Base-by-base conservation (phyloP, 2,797 vertebrate species). In the Eulemur rubriventer region DNA sequence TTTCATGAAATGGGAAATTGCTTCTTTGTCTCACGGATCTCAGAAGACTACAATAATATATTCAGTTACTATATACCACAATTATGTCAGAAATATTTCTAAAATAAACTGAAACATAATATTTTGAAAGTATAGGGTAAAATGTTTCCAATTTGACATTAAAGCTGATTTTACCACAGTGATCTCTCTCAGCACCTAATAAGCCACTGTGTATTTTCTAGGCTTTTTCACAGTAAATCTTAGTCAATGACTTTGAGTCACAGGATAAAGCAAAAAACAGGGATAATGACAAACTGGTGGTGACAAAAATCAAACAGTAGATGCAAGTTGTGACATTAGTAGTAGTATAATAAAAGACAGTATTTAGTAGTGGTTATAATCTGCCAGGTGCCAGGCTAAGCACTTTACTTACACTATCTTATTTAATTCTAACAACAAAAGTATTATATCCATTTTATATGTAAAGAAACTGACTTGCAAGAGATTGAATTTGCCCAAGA, bases 1-100 rank as follows among this genome's bases (percentile, higher is more conserved):
- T 93, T 86, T 88, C 8, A 55, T 57, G 67, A 84, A 86, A 48
- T 78, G n/a, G 89, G 24, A 97, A 95, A 93, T 70, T 69, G 43
- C 13, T 94, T n/a, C 35, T 83, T 94, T 93, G 30, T 65, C 65
- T 95, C 65, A 33, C 41, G 57, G 26, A 83, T 59, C 48, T 93
- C 76, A 65, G 81, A 94, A 65, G 46, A 86, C 17, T 26, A 57
- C 4, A 86, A 30, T 59, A 61, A 26, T 61, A 81, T 61, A 35
- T 38, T 94, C 50, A 78, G 48, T 28, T 91, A 50, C 59, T 73
- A 9, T 2, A 24, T 33, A 65, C 7, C 50, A 92, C 65, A 83
- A 72, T 79, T 52, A 86, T 52, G 14, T 30, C 61, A 91, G 30
- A 65, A 92, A 50, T 41, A 79, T 72, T 94, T 83, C 22, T 50